Evolutionary conservation across 2,797 vertebrate species (phyloP), one percentile per base, ranked within the genome.

Genomic region (Psittacula echo): DNA sequence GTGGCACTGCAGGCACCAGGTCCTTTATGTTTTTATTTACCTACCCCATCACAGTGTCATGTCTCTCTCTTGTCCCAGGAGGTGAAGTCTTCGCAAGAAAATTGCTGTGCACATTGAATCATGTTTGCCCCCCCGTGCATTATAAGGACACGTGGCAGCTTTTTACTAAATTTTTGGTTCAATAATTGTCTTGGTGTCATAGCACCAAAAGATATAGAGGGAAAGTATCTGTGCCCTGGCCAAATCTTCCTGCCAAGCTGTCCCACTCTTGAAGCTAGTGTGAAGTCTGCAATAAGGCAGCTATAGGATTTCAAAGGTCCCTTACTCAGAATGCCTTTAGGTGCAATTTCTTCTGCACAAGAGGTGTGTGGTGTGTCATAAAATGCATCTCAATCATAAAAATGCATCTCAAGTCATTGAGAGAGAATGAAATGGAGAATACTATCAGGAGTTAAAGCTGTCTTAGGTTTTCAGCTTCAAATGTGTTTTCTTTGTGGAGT

Each of bases 401-500:
- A 71, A 54, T 37, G 4, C 54, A 58, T 41, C 30, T 21, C 29
- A 62, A 75, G 60, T 41, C 50, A 51, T 2, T 4, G 82, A 83
- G 45, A 71, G 26, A 42, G 24, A 60, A 73, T 51, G n/a, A 56
- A 88, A 56, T 9, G 90, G 24, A 83, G n/a, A 60, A 50, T 76
- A 13, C 10, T 91, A 11, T 32, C 16, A 58, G 67, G 32, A 92
- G 53, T 81, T 83, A 91, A 87, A 94, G 30, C 56, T 86, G 34
- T 32, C 53, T 56, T 87, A 26, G 34, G 22, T 75, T 93, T 80
- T 92, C 71, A 81, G 11, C 70, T 87, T 48, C 83, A 84, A 85
- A 84, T 74, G 73, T 47, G n/a, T 44, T 82, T 94, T 94, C 70
- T 95, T 86, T 90, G 84, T 92, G 67, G 61, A 93, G 87, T 70